Percentiles rank a stretch among this genome's conserved stretches.
Evolutionary conservation across 1,140 invertebrate species (phyloP).

Genomic region (Samia ricini): DNA sequence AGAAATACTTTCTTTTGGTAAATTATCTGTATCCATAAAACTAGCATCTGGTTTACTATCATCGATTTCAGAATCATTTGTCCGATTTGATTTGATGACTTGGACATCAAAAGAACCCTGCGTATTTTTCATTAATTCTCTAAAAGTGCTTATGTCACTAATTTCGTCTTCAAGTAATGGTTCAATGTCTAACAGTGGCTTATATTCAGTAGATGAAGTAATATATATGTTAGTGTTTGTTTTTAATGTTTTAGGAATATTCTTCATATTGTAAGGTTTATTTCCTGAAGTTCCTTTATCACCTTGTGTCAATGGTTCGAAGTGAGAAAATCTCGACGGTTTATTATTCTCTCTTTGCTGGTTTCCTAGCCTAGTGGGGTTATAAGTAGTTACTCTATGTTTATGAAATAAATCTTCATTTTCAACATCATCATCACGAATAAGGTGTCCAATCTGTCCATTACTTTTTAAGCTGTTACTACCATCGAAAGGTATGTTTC

Average conservation of each 20-base stretch:
- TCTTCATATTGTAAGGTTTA: slow-evolving; percentile 35
- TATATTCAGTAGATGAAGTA: slow-evolving; percentile 73
- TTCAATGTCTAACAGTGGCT: slow-evolving; percentile 74
- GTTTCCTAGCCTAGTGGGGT: slow-evolving; percentile 57
- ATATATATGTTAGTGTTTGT: slow-evolving; percentile 38
- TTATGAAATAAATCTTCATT: slow-evolving; percentile 73
- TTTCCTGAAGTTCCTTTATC: slow-evolving; percentile 42
- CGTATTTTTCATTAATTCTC: slow-evolving; percentile 71
- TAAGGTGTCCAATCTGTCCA: slow-evolving; percentile 61
- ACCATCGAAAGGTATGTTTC: slow-evolving; percentile 66
- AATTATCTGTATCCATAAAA: slow-evolving; percentile 58
- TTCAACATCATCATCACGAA: slow-evolving; percentile 66
- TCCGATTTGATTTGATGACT: slow-evolving; percentile 74
- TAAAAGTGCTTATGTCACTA: slow-evolving; percentile 69
- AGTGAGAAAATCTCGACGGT: slow-evolving; percentile 48
- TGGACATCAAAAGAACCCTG: slow-evolving; percentile 76
- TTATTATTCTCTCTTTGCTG: slow-evolving; percentile 57
- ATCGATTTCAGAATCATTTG: slow-evolving; percentile 25
- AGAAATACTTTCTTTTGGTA: slow-evolving; percentile 36
- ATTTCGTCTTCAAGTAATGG: slow-evolving; percentile 78
- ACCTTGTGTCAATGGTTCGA: slow-evolving; percentile 42
- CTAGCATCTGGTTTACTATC: slow-evolving; percentile 65
- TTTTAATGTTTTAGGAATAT: slow-evolving; percentile 35
- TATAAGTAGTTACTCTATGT: slow-evolving; percentile 71
- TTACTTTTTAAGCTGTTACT: slow-evolving; percentile 65